Conservation (phyloP, 2,113 vertebrate species). For the Micronycteris hirsuta region DNA sequence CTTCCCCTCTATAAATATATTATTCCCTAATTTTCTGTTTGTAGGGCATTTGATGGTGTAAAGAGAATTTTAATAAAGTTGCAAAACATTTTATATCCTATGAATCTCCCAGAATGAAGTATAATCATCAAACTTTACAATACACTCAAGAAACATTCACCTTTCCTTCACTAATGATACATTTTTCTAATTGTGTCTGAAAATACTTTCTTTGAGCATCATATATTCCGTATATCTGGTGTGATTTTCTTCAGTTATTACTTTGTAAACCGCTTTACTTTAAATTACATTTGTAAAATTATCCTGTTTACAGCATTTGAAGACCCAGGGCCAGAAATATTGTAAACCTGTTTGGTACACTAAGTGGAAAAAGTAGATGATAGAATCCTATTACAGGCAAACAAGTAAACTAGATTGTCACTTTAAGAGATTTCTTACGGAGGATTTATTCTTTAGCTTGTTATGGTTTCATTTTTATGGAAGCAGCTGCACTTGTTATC, state of each 20-base stretch:
- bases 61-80: not conserved
- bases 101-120: not conserved
- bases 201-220: not conserved
- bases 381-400: constrained; percentile 48
- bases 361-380: constrained; percentile 28
- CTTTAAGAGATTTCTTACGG: constrained; percentile 62
- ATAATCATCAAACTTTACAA: not conserved
- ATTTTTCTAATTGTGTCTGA: not conserved
- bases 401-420: constrained; percentile 60
- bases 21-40: not conserved
- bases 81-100: not conserved
- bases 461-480: constrained; percentile 74
- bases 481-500: constrained; percentile 86
- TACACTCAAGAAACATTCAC: not conserved
- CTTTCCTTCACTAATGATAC: not conserved
- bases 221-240: not conserved
- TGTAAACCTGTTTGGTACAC: not conserved
- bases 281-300: constrained; percentile 36
- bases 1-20: not conserved
- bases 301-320: not conserved
- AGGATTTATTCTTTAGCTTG: constrained; percentile 73
- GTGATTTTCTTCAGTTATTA: not conserved
- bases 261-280: not conserved
- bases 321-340: not conserved
- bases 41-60: not conserved